Percentiles rank a stretch among this genome's conserved stretches.
These are phyloP conservation scores for Brachionus sp. DNA, from an alignment of 1,140 invertebrate genomes.

Conservation along the genomic window DNA sequence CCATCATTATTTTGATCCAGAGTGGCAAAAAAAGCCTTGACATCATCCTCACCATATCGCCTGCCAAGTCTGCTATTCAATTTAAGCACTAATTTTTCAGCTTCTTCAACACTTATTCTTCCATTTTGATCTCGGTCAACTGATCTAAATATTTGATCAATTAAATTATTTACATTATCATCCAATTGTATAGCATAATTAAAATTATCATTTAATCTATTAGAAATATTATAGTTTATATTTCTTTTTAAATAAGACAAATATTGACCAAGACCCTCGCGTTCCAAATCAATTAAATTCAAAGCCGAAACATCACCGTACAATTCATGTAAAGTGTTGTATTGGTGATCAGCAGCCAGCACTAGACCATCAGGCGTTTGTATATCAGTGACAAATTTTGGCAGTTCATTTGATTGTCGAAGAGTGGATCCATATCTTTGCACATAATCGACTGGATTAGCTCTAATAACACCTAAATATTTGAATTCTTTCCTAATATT, in stretches of 20 bases:
- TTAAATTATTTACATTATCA: neutral
- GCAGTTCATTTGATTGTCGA: neutral
- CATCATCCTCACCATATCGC: constrained; percentile 23
- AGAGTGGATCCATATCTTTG: constrained; percentile 36
- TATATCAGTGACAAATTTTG: constrained; percentile 18
- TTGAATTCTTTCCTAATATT: constrained; percentile 17
- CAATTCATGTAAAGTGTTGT: neutral
- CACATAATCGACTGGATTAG: neutral
- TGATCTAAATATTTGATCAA: constrained; percentile 22
- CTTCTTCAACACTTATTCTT: constrained; percentile 19
- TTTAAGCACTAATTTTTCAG: constrained; percentile 30
- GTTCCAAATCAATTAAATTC: neutral
- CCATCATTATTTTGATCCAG: constrained; percentile 27
- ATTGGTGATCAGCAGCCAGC: neutral
- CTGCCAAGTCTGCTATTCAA: constrained; percentile 4
- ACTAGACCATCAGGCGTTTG: neutral
- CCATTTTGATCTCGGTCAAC: constrained; percentile 32
- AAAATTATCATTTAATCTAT: neutral
- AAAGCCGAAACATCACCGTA: neutral
- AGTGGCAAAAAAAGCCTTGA: neutral
- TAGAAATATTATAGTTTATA: neutral
- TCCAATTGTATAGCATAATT: neutral
- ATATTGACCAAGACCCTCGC: neutral
- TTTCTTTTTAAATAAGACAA: neutral
- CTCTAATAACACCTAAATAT: constrained; percentile 22